These are phyloP conservation scores for Armadillidium nasatum DNA, from an alignment of 1,140 invertebrate species.

Conservation along the genomic window DNA sequence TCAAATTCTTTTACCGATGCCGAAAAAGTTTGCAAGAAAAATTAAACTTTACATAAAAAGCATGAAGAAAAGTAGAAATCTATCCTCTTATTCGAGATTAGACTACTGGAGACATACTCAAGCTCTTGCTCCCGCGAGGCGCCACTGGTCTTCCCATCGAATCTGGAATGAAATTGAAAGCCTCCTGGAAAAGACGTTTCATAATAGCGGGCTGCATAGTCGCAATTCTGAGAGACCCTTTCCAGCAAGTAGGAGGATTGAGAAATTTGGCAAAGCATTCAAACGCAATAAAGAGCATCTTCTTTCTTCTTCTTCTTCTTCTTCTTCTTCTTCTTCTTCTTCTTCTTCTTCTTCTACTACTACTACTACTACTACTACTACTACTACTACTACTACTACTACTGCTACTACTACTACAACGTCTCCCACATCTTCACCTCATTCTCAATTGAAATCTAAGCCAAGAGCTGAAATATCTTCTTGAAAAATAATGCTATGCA, in stretches of 20 bases:
- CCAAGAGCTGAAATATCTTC: neutral
- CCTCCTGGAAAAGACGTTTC: neutral
- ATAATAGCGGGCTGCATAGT: neutral
- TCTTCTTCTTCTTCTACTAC: too few relatives aligned
- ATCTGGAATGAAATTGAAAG: neutral
- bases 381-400: too few relatives aligned
- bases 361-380: too few relatives aligned
- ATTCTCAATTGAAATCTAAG: neutral
- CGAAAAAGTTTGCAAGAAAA: neutral
- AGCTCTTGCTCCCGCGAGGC: neutral
- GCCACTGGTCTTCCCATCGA: neutral
- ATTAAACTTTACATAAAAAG: neutral
- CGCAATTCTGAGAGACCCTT: neutral
- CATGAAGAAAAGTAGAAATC: neutral
- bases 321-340: too few relatives aligned
- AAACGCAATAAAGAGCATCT: neutral
- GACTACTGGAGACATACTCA: conserved; percentile 3
- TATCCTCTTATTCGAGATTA: neutral
- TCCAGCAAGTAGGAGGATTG: neutral
- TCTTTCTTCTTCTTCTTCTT: too few relatives aligned
- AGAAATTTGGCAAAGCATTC: neutral
- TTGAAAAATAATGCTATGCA: neutral
- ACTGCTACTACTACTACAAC: too few relatives aligned
- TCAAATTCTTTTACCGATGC: neutral
- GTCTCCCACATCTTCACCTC: too few relatives aligned